Evolutionary conservation across 2,113 vertebrate genomes (phyloP), one percentile per base, ranked within the genome.

Genomic region (Larimichthys polyactis): DNA sequence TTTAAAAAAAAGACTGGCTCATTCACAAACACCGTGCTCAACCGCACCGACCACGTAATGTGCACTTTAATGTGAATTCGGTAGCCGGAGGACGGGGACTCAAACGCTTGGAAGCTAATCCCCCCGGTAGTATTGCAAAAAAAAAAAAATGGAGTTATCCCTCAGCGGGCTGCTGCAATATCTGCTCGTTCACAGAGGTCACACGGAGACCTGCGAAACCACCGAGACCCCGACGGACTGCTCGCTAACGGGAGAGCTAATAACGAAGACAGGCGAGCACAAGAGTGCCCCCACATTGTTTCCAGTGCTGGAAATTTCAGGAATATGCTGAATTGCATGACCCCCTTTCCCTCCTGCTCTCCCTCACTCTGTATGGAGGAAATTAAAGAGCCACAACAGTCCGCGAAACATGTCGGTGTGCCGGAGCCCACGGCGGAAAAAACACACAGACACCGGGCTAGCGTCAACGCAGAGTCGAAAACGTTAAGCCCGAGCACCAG

Each of bases 341-440:
- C 84, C 88, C 87, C 69, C 81, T 86, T 81, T 24, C 86, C 86
- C 76, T 68, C 57, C 76, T 78, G 57, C 79, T 81, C 81, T 74
- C 40, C 60, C 75, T 71, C 43, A 75, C 89, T 87, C 65, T 87
- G 83, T 58, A 86, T 81, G 55, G 83, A 88, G 82, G 78, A 69
- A 92, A 94, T 92, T 92, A 92, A 94, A 93, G 92, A 92, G 89
- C 91, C 91, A 80, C 87, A 79, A 81, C 78, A 84, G 79, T 91
- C 78, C 69, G 75, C 63, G 81, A 85, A 90, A 86, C 90, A 68
- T 71, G 83, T 90, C 85, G 79, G 40, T 62, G 60, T 49, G 44
- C 60, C 57, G 64, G 63, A 40, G 22, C 63, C 14, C 3, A 8
- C 60, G 48, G 36, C 4, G 17, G 16, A 54, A 1, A 1, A 67